Base-by-base conservation (phyloP, 1,140 invertebrate species). In the Nebria ingens region DNA sequence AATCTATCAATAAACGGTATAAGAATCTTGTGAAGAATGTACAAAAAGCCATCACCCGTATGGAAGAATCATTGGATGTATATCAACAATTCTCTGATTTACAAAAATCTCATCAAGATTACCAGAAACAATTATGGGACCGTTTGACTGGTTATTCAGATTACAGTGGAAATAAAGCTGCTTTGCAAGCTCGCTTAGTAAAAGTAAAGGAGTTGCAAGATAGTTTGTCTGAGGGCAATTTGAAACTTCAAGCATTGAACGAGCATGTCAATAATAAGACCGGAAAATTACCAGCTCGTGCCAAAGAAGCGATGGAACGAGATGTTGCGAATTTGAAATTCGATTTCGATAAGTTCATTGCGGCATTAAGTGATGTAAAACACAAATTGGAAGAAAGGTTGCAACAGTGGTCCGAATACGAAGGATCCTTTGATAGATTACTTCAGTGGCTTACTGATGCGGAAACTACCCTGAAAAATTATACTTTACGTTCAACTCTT, bases 391-490 rank as follows among this genome's bases (percentile, higher is more conserved):
- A 93, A 69, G 86, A 91, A 59, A 82, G 87, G 55, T 78, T 97
- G 29, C 81, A 87, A 61, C 90, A 94, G 71, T 97, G 93, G 93
- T 83, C 78, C 45, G 87, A 92, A 56, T 97, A 94, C 66, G 93
- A 97, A 65, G 81, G 82, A 55, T 86, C 87, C 1, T 81, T 93
- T 62, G 91, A 94, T 59, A 78, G 83, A 38, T 73, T 97, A 21
- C 78, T 91, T 40, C 72, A 77, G 17, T 95, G 92, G 89, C 71
- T 97, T 49, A 82, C 80, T 55, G 91, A 94, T 58, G 86, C 90
- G 21, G 94, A 97, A 74, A 80, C 82, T 56, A 80, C 82, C 19
- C 74, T 97, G 17, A 95, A 95, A 69, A 92, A 91, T 63, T 96
- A 92, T 65, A 78, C 80, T 15, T 78, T 86, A 1, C 90, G 86